Evolutionary conservation across 2,888 invertebrate genomes (phyloP), one percentile per base, ranked within the genome.

Genomic region (Ornithoptera priamus): DNA sequence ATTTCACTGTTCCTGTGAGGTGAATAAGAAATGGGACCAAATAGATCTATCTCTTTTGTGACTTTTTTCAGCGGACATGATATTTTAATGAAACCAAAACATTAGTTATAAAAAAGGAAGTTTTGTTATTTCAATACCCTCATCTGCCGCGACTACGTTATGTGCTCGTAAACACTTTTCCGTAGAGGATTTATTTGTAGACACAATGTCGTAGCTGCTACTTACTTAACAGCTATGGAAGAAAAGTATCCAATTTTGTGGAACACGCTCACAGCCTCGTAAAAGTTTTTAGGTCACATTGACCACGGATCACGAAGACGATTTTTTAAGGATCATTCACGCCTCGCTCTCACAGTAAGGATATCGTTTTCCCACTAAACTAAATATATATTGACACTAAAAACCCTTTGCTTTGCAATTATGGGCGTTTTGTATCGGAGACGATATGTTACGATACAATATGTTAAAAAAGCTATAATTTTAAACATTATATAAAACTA

Each of bases 191-290:
- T 46, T 68, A 24, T 58, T 68, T 36, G 62, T 62, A 58, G 57
- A 63, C 59, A 67, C 67, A 63, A 59, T 63, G 50, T 59, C 68
- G 63, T 36, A 50, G 36, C 36, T 62, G 57, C 20, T 58, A 68
- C 59, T 62, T 58, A 62, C 62, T 68, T 63, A 63, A 57, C 62
- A 62, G 30, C 63, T 46, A 68, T 63, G 58, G 59, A 68, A 46
- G 50, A 63, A 67, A 58, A 68, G 59, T 59, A 68, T 68, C 68
- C 58, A 68, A 68, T 68, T 68, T 58, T 36, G 58, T 42, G 46
- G 50, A 68, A 68, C 46, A 59, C 59, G 58, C 50, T 36, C 30
- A 18, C 36, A 59, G 62, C 18, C 50, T 59, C 50, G 58, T 63
- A 63, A 68, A 63, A 59, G 20, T 56, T 58, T 63, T 63, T 68